Evolutionary conservation across 2,113 vertebrate species (phyloP).

Genomic region (Sceloporus tristichus): DNA sequence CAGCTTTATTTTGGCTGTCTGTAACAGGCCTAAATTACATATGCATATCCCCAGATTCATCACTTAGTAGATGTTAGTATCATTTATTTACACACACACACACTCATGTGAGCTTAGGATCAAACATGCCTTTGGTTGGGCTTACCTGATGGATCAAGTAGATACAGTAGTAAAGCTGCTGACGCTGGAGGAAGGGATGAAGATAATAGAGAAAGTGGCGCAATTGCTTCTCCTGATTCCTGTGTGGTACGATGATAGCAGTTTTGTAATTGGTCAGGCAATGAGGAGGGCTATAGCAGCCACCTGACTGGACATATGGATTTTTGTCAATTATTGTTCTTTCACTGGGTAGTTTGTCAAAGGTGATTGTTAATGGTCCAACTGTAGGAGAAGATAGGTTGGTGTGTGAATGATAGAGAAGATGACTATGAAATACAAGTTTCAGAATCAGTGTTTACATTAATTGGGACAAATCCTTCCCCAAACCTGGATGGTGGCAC

Average conservation of each 20-base stretch:
- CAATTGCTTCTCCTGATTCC: slow-evolving; percentile 70
- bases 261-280: slow-evolving; percentile 75
- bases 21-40: too few relatives aligned
- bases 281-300: slow-evolving; percentile 74
- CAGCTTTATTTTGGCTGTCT: too few relatives aligned
- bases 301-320: slow-evolving; percentile 71
- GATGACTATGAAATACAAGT: neutral
- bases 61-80: neutral
- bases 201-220: slow-evolving; percentile 76
- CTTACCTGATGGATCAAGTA: slow-evolving; percentile 81
- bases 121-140: neutral
- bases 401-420: neutral
- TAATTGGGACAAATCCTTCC: neutral
- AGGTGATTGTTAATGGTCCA: slow-evolving; percentile 71
- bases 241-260: slow-evolving; percentile 75
- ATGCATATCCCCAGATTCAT: neutral
- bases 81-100: neutral
- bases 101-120: neutral
- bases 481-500: fast-evolving
- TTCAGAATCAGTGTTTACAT: slow-evolving; percentile 16
- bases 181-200: slow-evolving; percentile 79
- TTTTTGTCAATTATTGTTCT: slow-evolving; percentile 70
- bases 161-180: slow-evolving; percentile 77
- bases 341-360: slow-evolving; percentile 66
- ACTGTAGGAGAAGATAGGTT: slow-evolving; percentile 62